Evolutionary conservation across 2,797 vertebrate species (phyloP), one percentile per base, ranked within the genome.

Genomic region (Otus scops): DNA sequence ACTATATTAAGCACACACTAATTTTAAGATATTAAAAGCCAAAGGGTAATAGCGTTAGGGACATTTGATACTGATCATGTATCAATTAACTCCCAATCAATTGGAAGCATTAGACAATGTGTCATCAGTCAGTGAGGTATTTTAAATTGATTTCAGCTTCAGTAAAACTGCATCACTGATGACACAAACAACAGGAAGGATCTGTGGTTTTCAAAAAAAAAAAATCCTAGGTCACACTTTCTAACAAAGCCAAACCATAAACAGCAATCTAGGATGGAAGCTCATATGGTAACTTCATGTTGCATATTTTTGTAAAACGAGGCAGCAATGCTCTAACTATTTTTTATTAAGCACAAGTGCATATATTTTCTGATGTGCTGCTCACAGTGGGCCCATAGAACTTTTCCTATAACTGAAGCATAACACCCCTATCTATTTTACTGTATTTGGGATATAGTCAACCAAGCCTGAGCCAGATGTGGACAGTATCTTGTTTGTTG

Each of bases 11-110:
- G 68, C 39, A 65, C 70, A 91, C 10, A 11, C 45, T 78, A 39
- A 89, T 77, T 93, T 93, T 38, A 83, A 93, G 57, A 59, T 48
- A 80, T 47, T 80, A 80, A 82, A 38, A 96, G n/a, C 51, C 45
- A 51, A 47, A 78, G 64, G 11, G 48, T 67, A 87, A 59, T 77
- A 92, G 74, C 76, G 67, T 71, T 26, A 61, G 41, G 50, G 70
- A 51, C 28, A 47, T 73, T 63, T 2, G 2, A 56, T 16, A 70
- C 45, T 50, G 70, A 45, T 24, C 26, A 56, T 14, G 2, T 28
- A 91, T 27, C 5, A 4, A 67, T 48, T 70, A 50, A 50, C 53
- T 27, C 76, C 30, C 41, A 56, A 20, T 11, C 70, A 81, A 51
- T 13, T 34, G 39, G 65, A 83, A 54, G 28, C 50, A 50, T 4